phyloP scores from a whole-genome alignment of 2,888 invertebrate species.

The Norana najaformis region DNA sequence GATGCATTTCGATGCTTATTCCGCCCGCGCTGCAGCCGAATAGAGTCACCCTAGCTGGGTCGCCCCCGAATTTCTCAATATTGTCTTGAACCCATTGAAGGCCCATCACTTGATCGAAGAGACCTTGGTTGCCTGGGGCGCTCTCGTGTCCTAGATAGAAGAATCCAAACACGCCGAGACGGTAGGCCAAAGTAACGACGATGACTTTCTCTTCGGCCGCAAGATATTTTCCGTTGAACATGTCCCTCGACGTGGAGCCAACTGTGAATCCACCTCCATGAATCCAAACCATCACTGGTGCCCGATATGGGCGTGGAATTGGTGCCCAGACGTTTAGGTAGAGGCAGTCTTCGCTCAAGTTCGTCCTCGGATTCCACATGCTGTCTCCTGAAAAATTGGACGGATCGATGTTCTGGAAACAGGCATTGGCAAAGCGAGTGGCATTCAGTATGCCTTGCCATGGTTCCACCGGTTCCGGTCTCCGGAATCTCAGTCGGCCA shows the following conservation, averaged over 20 bases:
- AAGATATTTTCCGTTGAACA: not conserved
- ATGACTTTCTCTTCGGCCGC: not conserved
- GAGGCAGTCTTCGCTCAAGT: constrained; percentile 81
- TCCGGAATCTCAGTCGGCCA: constrained; percentile 64
- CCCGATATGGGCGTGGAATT: constrained; percentile 50
- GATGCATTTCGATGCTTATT: not conserved
- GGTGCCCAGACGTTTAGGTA: constrained; percentile 91
- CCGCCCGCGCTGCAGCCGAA: not conserved
- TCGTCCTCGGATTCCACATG: constrained; percentile 40
- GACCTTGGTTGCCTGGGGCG: constrained; percentile 20
- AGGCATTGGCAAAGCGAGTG: constrained; percentile 43
- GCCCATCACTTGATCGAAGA: not conserved
- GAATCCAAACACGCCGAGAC: not conserved
- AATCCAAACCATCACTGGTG: constrained; percentile 24
- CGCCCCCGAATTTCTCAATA: constrained; percentile 15
- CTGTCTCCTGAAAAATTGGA: constrained; percentile 33
- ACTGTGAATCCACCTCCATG: not conserved
- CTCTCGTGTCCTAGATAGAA: not conserved
- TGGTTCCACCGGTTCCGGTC: constrained; percentile 52
- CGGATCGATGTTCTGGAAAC: constrained; percentile 42
- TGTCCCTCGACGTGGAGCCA: not conserved
- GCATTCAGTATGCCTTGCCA: constrained; percentile 74
- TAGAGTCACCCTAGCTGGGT: not conserved
- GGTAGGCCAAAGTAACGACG: constrained; percentile 10
- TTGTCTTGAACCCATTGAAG: constrained; percentile 7